These are phyloP conservation scores for Drosophila prostipennis DNA, from an alignment of 2,888 invertebrate species.

Conservation along the genomic window DNA sequence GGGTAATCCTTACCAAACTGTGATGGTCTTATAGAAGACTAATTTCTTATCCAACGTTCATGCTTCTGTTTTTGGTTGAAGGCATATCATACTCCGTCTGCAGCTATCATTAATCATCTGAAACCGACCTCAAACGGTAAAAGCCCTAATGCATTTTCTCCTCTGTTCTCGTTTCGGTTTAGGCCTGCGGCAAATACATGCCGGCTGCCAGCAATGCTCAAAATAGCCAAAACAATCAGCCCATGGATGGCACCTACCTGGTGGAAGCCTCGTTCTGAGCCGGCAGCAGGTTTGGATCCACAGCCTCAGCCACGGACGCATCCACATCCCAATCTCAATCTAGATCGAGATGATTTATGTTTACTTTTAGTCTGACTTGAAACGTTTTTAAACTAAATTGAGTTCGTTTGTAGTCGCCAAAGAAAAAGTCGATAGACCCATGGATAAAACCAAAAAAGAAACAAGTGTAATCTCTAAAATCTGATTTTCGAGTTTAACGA, in stretches of 20 bases:
- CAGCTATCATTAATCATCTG: slow-evolving; percentile 18
- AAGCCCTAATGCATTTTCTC: slow-evolving; percentile 25
- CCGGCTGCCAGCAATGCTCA: slow-evolving; percentile 92
- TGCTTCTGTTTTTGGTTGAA: slow-evolving; percentile 18
- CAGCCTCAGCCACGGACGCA: slow-evolving; percentile 4
- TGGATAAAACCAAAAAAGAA: slow-evolving; percentile 21
- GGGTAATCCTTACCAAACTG: background rate
- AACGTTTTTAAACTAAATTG: slow-evolving; percentile 69
- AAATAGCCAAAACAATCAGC: slow-evolving; percentile 91
- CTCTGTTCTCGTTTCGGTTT: slow-evolving; percentile 22
- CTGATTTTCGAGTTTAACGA: slow-evolving; percentile 67
- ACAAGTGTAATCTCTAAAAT: slow-evolving; percentile 62
- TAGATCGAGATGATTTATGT: slow-evolving; percentile 59
- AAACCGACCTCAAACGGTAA: slow-evolving; percentile 1
- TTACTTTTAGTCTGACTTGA: slow-evolving; percentile 71
- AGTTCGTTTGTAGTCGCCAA: slow-evolving; percentile 51
- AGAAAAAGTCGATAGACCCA: slow-evolving; percentile 10
- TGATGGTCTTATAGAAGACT: background rate
- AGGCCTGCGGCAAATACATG: slow-evolving; percentile 95
- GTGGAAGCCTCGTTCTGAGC: slow-evolving; percentile 93
- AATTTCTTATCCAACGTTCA: background rate
- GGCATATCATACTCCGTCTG: slow-evolving; percentile 2
- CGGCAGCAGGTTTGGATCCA: slow-evolving; percentile 19
- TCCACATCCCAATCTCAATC: slow-evolving; percentile 18
- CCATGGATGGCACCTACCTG: slow-evolving; percentile 93